Percentiles rank a stretch among this genome's conserved stretches.
These are phyloP conservation scores for Altica lythri DNA, from an alignment of 2,888 invertebrate species.

Conservation along the genomic window DNA sequence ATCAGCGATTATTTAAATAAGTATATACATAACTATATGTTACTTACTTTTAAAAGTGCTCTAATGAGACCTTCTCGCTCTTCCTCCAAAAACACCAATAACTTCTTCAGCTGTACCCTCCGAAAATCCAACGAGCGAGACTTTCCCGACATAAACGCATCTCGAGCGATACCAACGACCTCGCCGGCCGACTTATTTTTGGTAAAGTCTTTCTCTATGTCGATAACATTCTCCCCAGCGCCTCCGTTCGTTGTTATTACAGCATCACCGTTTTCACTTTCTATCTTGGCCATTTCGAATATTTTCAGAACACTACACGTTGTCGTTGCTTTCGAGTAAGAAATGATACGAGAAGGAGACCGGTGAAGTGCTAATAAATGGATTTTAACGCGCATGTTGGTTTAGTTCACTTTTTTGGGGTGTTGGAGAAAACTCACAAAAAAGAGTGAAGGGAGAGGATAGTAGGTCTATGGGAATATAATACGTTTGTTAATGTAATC, in stretches of 20 bases:
- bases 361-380: too few relatives aligned
- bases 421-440: too few relatives aligned
- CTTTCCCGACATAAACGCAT: conserved; percentile 77
- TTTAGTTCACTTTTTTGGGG: too few relatives aligned
- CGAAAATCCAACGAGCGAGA: conserved; percentile 83
- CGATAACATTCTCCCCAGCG: conserved; percentile 33
- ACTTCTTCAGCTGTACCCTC: conserved; percentile 74
- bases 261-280: conserved; percentile 33
- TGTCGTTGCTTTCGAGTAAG: conserved; percentile 5
- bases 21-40: too few relatives aligned
- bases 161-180: conserved; percentile 68
- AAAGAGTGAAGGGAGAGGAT: too few relatives aligned
- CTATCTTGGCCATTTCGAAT: conserved; percentile 33
- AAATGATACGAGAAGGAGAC: conserved; percentile 24
- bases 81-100: conserved; percentile 80
- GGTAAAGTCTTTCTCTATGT: conserved; percentile 27
- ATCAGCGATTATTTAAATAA: too few relatives aligned
- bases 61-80: conserved; percentile 73
- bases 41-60: conserved; percentile 66
- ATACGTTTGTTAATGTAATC: too few relatives aligned
- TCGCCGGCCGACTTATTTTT: conserved; percentile 34
- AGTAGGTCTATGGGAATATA: too few relatives aligned
- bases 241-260: conserved; percentile 18
- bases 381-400: too few relatives aligned
- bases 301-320: too few relatives aligned